These are phyloP conservation scores for Petrocephalus microphthalmus DNA, from an alignment of 2,113 vertebrate species.

Conservation along the genomic window DNA sequence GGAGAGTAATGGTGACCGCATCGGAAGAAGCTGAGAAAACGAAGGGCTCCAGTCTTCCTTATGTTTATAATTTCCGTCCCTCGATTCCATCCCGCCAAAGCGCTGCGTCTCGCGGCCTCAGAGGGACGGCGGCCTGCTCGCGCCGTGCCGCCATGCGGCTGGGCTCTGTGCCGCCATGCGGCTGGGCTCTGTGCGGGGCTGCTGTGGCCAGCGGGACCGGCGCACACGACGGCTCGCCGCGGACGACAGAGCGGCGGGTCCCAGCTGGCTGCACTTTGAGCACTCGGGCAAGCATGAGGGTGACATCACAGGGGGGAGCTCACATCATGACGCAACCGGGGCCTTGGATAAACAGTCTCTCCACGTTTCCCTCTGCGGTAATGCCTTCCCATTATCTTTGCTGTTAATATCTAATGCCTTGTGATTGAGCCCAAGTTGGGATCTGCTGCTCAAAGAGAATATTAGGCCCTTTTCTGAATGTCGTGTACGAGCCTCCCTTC, in stretches of 20 bases:
- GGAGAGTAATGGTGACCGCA: not conserved
- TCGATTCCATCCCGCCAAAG: not conserved
- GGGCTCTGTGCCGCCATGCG: not conserved
- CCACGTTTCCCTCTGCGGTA: not conserved
- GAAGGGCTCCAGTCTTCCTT: not conserved
- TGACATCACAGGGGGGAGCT: constrained; percentile 19
- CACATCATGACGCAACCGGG: constrained; percentile 8
- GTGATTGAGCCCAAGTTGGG: not conserved
- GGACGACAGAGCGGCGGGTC: not conserved
- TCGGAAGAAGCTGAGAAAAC: not conserved
- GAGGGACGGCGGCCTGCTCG: not conserved
- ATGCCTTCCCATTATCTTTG: not conserved
- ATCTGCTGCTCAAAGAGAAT: not conserved
- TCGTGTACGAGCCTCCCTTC: not conserved
- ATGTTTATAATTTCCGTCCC: not conserved
- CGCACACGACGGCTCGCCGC: not conserved
- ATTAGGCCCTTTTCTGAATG: not conserved
- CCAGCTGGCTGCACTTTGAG: constrained; percentile 32
- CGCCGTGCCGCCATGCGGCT: not conserved
- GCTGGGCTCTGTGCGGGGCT: not conserved
- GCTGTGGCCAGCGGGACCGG: not conserved
- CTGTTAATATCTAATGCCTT: constrained; percentile 4
- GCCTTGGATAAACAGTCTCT: constrained; percentile 15
- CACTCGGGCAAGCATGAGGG: constrained; percentile 22
- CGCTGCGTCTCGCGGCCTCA: not conserved